Percentiles rank a stretch among this genome's conserved stretches.
Evolutionary conservation across 2,113 vertebrate species (phyloP).

Genomic region (Leptobrachium ailaonicum): DNA sequence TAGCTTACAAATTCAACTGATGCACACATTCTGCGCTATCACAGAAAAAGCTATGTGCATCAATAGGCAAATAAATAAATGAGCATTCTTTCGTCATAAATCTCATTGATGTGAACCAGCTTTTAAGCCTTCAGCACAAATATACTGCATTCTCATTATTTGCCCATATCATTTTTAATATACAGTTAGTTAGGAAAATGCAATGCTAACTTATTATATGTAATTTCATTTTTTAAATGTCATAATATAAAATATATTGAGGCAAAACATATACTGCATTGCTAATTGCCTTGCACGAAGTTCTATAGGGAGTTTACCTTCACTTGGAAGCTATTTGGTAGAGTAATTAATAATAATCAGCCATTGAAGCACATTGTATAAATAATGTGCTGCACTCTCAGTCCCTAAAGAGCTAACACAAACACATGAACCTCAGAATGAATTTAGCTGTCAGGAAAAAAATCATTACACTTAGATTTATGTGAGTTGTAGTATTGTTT

Average conservation of each 20-base stretch:
- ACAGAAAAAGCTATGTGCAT: too few species aligned
- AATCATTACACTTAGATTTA: conserved; percentile 49
- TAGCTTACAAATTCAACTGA: too few species aligned
- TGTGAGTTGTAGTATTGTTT: conserved; percentile 49
- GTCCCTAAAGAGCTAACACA: conserved; percentile 77
- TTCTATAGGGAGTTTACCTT: conserved; percentile 53
- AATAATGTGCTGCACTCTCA: conserved; percentile 69
- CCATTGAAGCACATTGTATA: conserved; percentile 67
- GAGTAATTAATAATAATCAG: conserved; percentile 82
- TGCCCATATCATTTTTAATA: background rate
- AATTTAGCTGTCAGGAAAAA: conserved; percentile 71
- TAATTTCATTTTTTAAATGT: conserved; percentile 8
- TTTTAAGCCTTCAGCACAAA: background rate
- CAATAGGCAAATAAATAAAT: background rate
- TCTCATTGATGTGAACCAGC: background rate
- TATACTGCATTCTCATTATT: background rate
- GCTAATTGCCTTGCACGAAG: conserved; percentile 60
- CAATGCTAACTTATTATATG: background rate
- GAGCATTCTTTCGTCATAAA: background rate
- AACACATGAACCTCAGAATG: conserved; percentile 72
- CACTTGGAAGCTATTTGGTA: conserved; percentile 59
- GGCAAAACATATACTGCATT: conserved; percentile 16
- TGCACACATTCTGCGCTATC: too few species aligned
- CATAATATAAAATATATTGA: conserved; percentile 11
- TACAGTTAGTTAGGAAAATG: background rate